Base-by-base conservation (phyloP, 2,888 invertebrate genomes). In the Ethmia dodecea region DNA sequence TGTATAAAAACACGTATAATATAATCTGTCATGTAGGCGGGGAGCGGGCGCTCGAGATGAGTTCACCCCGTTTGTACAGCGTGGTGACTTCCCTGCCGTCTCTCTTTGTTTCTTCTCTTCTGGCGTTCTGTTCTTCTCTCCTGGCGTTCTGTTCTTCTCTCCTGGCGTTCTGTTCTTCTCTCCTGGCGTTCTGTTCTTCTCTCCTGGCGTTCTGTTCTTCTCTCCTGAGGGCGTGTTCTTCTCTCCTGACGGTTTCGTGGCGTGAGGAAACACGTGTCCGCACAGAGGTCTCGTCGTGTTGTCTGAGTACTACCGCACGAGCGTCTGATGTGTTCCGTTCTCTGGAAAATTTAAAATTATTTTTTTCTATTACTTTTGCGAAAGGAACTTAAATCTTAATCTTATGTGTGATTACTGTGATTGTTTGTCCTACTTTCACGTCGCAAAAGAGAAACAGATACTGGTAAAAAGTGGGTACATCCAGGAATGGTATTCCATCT, bases 11-110 rank as follows among this genome's bases (percentile, higher is more conserved):
- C 66, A 65, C 47, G 57, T 59, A 60, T 51, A 52, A 60, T 51
- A 52, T 55, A 68, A 59, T 57, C 40, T 58, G 78, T 84, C 84
- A 83, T 64, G 80, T 71, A 37, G 74, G 73, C 38, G 66, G 74
- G 33, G 72, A 61, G 31, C 88, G 90, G 41, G 93, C 93, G 74
- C 94, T 94, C 27, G 94, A 93, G 57, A 95, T 94, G 37, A 94
- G 81, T 73, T 94, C 94, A 41, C 93, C 89, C 43, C 94, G 83
- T 74, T 94, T 94, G 88, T 94, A 94, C 12, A 93, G 89, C 33
- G 89, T 88, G 41, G 83, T 77, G 42, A 47, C 53, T 36, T 50
- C 43, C 31, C 39, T 38, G n/a, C n/a, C n/a, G n/a, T n/a, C n/a
- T 52, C 56, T 43, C 51, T 62, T 38, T 61, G 63, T 50, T 8